phyloP scores from a whole-genome alignment of 1,140 invertebrate species.

The Patella vulgata region DNA sequence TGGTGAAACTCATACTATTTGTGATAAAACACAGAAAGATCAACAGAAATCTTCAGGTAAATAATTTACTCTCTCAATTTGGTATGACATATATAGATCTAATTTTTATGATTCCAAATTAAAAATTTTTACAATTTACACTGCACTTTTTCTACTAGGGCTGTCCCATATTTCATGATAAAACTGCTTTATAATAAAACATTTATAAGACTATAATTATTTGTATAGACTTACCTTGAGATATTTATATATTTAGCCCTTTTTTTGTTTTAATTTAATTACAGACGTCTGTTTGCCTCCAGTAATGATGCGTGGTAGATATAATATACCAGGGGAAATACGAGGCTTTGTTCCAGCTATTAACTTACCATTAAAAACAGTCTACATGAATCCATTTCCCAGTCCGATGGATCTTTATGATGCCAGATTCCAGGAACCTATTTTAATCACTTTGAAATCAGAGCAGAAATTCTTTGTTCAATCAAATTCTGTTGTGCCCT shows the following conservation, averaged over 20 bases:
- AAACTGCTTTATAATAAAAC: too few species aligned
- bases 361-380: constrained; percentile 62
- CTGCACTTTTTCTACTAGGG: too few species aligned
- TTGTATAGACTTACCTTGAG: too few species aligned
- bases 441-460: constrained; percentile 62
- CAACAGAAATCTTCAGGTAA: too few species aligned
- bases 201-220: too few species aligned
- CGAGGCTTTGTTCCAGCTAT: constrained; percentile 57
- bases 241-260: too few species aligned
- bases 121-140: too few species aligned
- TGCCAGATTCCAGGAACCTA: constrained; percentile 47
- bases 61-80: too few species aligned
- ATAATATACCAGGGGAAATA: constrained; percentile 49
- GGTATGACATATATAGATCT: too few species aligned
- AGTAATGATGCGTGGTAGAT: constrained; percentile 45
- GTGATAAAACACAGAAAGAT: constrained; percentile 54
- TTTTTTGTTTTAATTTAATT: constrained; percentile 19
- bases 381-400: constrained; percentile 62
- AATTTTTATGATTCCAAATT: too few species aligned
- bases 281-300: constrained; percentile 52
- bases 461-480: constrained; percentile 65
- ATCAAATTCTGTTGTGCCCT: constrained; percentile 47
- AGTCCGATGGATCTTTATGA: constrained; percentile 47
- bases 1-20: constrained; percentile 62
- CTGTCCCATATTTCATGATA: too few species aligned